These are phyloP conservation scores for Astropecten irregularis DNA, from an alignment of 53 echinoderm and acorn worm species.

Conservation along the genomic window DNA sequence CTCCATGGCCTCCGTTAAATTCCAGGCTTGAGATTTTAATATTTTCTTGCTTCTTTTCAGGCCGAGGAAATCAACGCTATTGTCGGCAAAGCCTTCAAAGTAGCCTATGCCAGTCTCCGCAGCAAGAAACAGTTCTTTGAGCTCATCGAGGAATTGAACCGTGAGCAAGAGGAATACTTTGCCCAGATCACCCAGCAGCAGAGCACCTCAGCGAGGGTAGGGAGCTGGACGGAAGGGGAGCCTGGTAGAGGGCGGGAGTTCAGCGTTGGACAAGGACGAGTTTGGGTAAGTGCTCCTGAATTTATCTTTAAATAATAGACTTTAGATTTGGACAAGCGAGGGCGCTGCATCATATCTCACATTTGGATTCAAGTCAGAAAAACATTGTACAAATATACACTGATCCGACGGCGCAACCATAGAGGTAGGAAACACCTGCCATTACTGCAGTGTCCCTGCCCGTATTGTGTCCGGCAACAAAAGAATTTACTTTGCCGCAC, in stretches of 20 bases:
- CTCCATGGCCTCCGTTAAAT: too few relatives aligned
- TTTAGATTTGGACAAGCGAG: too few relatives aligned
- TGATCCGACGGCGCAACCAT: too few relatives aligned
- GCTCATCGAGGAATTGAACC: conserved; percentile 88
- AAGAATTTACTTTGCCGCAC: too few relatives aligned
- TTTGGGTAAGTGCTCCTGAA: conserved; percentile 26
- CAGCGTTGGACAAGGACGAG: conserved; percentile 77
- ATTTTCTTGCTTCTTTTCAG: conserved; percentile 35
- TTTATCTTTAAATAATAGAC: too few relatives aligned
- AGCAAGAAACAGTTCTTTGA: conserved; percentile 93
- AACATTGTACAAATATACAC: neutral
- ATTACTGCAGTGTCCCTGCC: too few relatives aligned
- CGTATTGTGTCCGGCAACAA: too few relatives aligned
- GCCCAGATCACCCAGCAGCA: conserved; percentile 71
- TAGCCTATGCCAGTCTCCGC: conserved; percentile 93
- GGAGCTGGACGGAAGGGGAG: conserved; percentile 44
- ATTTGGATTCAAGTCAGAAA: neutral
- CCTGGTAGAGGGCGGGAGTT: conserved; percentile 67
- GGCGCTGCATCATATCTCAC: too few relatives aligned
- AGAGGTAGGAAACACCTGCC: too few relatives aligned
- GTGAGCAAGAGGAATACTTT: conserved; percentile 91
- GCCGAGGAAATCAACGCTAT: conserved; percentile 96
- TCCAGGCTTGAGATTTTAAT: too few relatives aligned
- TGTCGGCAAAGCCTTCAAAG: conserved; percentile 97
- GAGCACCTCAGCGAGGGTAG: conserved; percentile 28